Evolutionary conservation across 1,140 invertebrate genomes (phyloP).

Genomic region (Penaeus indicus): DNA sequence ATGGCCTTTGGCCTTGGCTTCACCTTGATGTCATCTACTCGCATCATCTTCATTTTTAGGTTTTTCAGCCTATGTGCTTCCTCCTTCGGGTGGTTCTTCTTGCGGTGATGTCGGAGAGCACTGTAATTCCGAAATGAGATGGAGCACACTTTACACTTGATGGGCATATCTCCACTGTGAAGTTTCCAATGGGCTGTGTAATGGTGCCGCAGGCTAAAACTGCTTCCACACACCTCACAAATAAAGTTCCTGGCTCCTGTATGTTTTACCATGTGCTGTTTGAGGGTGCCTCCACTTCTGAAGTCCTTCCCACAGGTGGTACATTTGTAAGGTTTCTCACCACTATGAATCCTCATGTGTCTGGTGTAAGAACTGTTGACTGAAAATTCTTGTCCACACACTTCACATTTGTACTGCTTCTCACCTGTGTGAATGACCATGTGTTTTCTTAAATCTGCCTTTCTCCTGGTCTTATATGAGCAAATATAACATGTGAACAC

Average conservation of each 20-base stretch:
- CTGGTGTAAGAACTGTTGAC: constrained; percentile 47
- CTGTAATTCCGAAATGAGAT: constrained; percentile 38
- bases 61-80: constrained; percentile 39
- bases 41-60: constrained; percentile 22
- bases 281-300: constrained; percentile 32
- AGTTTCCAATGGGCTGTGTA: constrained; percentile 46
- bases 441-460: constrained; percentile 48
- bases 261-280: constrained; percentile 45
- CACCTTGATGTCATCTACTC: constrained; percentile 22
- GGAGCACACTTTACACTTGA: constrained; percentile 30
- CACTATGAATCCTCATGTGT: constrained; percentile 44
- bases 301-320: constrained; percentile 37
- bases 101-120: constrained; percentile 44
- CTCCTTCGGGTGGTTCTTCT: constrained; percentile 44
- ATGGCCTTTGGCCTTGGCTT: background rate
- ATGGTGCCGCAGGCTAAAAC: constrained; percentile 45
- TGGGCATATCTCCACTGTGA: constrained; percentile 45
- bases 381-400: constrained; percentile 51
- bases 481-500: constrained; percentile 33
- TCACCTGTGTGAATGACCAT: constrained; percentile 48
- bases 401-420: constrained; percentile 38
- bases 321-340: constrained; percentile 47
- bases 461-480: constrained; percentile 35
- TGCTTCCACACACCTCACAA: constrained; percentile 53
- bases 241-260: constrained; percentile 44